Percentiles rank a stretch among this genome's conserved stretches.
These are phyloP conservation scores for Oenanthe melanoleuca DNA, from an alignment of 2,113 vertebrate genomes.

Conservation along the genomic window DNA sequence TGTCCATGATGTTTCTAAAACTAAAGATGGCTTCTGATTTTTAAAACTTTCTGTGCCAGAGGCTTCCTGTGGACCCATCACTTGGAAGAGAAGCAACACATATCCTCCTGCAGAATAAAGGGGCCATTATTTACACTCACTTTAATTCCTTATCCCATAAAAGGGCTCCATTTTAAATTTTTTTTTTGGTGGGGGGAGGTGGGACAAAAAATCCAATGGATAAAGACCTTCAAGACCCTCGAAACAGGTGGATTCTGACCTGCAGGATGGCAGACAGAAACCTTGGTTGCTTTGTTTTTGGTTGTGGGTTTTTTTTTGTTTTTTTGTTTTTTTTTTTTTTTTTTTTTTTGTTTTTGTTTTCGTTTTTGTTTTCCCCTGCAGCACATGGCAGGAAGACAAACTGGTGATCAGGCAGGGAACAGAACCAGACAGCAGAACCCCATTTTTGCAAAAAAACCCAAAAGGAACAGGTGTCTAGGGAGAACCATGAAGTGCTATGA, in stretches of 20 bases:
- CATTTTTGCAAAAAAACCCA: slow-evolving; percentile 41
- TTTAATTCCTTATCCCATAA: slow-evolving; percentile 9
- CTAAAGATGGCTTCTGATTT: neutral
- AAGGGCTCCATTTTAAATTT: neutral
- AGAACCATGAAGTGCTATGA: neutral
- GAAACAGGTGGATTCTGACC: slow-evolving; percentile 24
- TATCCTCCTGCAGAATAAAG: slow-evolving; percentile 5
- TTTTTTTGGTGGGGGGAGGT: neutral
- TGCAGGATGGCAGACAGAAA: slow-evolving; percentile 35
- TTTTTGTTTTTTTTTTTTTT: too few relatives aligned
- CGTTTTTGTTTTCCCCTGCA: neutral
- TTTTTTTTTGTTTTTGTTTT: too few relatives aligned
- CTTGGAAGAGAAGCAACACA: neutral
- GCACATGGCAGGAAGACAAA: neutral
- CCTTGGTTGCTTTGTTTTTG: neutral
- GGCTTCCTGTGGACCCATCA: neutral
- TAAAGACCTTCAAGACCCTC: slow-evolving; percentile 48
- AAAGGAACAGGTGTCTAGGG: neutral
- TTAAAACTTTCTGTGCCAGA: neutral
- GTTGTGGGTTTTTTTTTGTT: too few relatives aligned
- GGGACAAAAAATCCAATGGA: slow-evolving; percentile 14
- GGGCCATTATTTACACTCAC: slow-evolving; percentile 8
- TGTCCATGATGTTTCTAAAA: neutral
- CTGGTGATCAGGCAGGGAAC: slow-evolving; percentile 2
- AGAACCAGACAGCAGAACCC: neutral